Conservation (phyloP, 2,113 vertebrate genomes). For the Bucco capensis region DNA sequence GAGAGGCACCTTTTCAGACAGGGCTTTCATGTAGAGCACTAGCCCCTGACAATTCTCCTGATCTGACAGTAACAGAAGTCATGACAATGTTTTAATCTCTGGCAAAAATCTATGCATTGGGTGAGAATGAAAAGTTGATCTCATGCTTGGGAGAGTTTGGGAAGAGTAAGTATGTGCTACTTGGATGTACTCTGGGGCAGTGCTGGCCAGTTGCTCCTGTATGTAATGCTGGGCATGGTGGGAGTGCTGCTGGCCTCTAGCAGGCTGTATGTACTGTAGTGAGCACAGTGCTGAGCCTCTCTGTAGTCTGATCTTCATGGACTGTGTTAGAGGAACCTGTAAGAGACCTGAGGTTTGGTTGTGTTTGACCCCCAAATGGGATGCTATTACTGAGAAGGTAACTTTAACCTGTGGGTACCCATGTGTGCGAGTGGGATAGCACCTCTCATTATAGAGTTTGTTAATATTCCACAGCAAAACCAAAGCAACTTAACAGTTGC, state of each 20-base stretch:
- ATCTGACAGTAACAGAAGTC: neutral
- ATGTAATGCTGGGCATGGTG: neutral
- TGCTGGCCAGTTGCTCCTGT: neutral
- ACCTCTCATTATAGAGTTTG: neutral
- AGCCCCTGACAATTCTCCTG: neutral
- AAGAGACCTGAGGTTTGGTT: neutral
- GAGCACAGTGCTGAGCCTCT: neutral
- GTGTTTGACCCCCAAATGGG: neutral
- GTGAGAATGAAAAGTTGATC: conserved; percentile 18
- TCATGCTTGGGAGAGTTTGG: conserved; percentile 23
- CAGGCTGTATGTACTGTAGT: neutral
- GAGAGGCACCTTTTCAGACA: neutral
- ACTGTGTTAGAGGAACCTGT: neutral
- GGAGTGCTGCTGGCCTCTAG: neutral
- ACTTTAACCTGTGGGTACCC: neutral
- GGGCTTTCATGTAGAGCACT: neutral
- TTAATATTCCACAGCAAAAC: neutral
- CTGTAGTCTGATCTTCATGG: neutral
- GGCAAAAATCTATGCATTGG: neutral
- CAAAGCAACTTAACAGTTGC: neutral
- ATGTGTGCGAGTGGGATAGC: neutral
- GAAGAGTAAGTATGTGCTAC: neutral
- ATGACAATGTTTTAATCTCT: neutral
- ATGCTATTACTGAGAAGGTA: neutral
- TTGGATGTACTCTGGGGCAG: neutral